A percentile compares a stretch with the other conserved stretches of the same genome.
Evolutionary conservation across 2,888 invertebrate species (phyloP).

Genomic region (Dryadula phaetusa): DNA sequence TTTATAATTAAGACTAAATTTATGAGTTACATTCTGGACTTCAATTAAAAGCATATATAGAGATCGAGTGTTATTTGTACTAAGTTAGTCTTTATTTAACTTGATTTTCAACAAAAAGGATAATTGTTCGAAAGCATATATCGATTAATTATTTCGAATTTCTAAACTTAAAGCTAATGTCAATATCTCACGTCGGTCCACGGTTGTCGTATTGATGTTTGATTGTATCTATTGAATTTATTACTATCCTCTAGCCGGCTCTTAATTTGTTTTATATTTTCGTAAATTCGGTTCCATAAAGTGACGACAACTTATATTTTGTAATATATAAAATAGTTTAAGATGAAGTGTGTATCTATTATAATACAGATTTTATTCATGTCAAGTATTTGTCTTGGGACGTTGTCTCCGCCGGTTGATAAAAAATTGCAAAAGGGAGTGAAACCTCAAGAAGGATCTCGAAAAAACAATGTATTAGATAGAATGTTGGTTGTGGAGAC

Average conservation of each 20-base stretch:
- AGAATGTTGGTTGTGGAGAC: constrained; percentile 88
- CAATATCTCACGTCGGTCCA: background rate
- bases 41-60: no score
- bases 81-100: no score
- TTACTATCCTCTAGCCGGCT: constrained; percentile 18
- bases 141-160: background rate
- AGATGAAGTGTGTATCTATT: constrained; percentile 69
- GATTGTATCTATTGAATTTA: constrained; percentile 11
- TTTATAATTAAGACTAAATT: no score
- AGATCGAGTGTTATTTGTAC: no score
- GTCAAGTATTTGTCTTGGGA: constrained; percentile 70
- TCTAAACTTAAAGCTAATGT: background rate
- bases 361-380: constrained; percentile 66
- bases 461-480: constrained; percentile 87
- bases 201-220: constrained; percentile 20
- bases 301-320: background rate
- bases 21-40: no score
- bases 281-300: constrained; percentile 1
- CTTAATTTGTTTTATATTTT: constrained; percentile 26
- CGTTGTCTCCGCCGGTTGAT: constrained; percentile 76
- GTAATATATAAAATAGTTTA: constrained; percentile 6
- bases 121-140: background rate
- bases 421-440: constrained; percentile 76
- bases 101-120: background rate
- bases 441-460: constrained; percentile 83